These are phyloP conservation scores for Falco naumanni DNA, from an alignment of 2,797 vertebrate species.

Conservation along the genomic window DNA sequence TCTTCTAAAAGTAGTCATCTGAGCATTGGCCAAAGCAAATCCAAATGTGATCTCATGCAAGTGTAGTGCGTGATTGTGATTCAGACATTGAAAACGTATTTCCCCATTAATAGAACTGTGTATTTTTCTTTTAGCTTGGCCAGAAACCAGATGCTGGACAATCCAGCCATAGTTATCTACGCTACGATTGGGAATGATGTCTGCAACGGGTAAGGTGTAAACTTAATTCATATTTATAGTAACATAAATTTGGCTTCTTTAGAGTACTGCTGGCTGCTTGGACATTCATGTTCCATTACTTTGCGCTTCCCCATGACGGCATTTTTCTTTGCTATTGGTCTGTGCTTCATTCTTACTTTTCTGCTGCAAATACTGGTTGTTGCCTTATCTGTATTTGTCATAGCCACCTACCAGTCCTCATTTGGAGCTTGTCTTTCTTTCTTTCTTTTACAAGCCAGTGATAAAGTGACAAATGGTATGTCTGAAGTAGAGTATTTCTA, in stretches of 20 bases:
- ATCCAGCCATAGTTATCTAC: slow-evolving; percentile 76
- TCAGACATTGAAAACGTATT: background rate
- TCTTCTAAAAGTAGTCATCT: background rate
- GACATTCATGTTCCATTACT: background rate
- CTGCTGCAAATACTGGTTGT: background rate
- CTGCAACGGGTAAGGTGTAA: slow-evolving; percentile 76
- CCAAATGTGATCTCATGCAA: background rate
- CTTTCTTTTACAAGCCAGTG: background rate
- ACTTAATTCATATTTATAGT: background rate
- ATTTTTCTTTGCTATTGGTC: background rate
- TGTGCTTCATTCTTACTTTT: background rate
- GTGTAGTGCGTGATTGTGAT: background rate
- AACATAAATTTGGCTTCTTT: background rate
- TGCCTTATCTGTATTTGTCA: background rate
- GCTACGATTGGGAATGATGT: slow-evolving; percentile 82
- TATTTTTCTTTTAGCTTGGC: slow-evolving; percentile 71
- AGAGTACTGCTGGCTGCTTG: background rate
- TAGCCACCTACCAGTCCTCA: background rate
- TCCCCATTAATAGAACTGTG: background rate
- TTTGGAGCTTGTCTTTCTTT: background rate
- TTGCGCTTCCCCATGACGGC: accelerated
- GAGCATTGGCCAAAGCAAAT: background rate
- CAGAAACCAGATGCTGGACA: slow-evolving; percentile 74
- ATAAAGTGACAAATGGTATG: background rate
- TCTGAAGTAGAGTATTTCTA: background rate